phyloP scores from a whole-genome alignment of 2,888 invertebrate genomes.

The Strigamia crassipes region DNA sequence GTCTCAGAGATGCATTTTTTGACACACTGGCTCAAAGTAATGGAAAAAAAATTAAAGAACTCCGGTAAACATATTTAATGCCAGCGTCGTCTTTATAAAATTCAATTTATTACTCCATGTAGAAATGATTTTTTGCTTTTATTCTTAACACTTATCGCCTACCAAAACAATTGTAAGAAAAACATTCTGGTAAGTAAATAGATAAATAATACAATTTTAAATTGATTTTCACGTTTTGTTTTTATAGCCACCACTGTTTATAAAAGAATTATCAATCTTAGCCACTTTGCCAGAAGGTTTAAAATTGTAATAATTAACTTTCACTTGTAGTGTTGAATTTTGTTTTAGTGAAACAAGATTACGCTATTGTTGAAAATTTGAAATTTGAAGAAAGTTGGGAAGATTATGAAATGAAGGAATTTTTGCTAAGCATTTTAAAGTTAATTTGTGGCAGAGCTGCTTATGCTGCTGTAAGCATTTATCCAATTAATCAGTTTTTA shows the following conservation, averaged over 20 bases:
- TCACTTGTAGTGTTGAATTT: background rate
- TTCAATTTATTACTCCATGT: background rate
- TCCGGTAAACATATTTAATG: background rate
- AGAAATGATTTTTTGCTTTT: slow-evolving; percentile 1
- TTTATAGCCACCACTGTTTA: slow-evolving; percentile 21
- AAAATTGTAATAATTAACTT: background rate
- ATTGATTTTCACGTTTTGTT: background rate
- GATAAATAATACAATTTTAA: background rate
- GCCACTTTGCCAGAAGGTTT: background rate
- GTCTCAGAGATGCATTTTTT: background rate
- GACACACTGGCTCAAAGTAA: background rate
- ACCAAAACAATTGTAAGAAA: background rate
- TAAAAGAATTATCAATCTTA: background rate
- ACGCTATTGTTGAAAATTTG: background rate
- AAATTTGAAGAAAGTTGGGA: slow-evolving; percentile 1
- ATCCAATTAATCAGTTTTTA: background rate
- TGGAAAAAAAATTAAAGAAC: slow-evolving; percentile 3
- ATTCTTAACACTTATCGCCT: background rate
- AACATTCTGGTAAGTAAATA: background rate
- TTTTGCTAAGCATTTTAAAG: background rate
- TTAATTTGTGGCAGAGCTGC: background rate
- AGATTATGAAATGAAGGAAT: slow-evolving; percentile 19
- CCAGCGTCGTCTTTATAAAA: background rate
- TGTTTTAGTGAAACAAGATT: background rate
- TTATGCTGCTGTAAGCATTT: background rate